A percentile compares a stretch with the other conserved stretches of the same genome.
phyloP scores from a whole-genome alignment of 2,888 invertebrate species.

The Luperina testacea region DNA sequence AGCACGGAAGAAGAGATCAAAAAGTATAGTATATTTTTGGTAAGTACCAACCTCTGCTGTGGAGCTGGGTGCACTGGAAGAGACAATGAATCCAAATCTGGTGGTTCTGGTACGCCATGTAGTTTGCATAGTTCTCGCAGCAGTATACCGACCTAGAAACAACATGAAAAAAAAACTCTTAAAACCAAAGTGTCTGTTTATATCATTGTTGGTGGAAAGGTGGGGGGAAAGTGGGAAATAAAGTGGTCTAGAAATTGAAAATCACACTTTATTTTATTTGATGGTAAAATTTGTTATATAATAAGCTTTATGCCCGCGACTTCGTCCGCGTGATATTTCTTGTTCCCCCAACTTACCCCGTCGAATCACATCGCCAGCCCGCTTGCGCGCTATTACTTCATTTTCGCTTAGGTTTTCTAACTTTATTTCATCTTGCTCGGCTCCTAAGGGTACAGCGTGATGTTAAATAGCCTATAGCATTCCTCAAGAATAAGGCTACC shows the following conservation, averaged over 20 bases:
- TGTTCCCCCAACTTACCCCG: neutral
- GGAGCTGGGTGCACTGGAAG: slow-evolving; percentile 90
- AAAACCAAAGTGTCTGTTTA: neutral
- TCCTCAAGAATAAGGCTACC: no score
- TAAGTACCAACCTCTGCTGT: slow-evolving; percentile 80
- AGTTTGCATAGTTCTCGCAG: slow-evolving; percentile 97
- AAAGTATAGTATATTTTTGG: neutral
- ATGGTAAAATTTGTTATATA: neutral
- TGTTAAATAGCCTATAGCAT: no score
- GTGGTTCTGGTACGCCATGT: slow-evolving; percentile 97
- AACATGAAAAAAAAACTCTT: slow-evolving; percentile 30
- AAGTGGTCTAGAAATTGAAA: neutral
- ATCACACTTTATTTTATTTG: neutral
- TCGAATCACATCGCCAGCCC: no score
- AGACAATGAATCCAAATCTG: slow-evolving; percentile 95
- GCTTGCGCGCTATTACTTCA: no score
- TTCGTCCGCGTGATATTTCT: neutral
- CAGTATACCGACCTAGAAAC: slow-evolving; percentile 95
- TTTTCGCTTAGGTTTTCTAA: no score
- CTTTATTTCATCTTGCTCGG: no score
- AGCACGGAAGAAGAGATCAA: neutral
- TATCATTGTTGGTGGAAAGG: neutral
- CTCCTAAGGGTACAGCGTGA: no score
- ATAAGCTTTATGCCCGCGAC: neutral
- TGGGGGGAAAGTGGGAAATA: neutral